Evolutionary conservation across 30 jellyfish, hydroid and myxozoan species (phyloP).

Genomic region (Calvadosia cruxmelitensis): DNA sequence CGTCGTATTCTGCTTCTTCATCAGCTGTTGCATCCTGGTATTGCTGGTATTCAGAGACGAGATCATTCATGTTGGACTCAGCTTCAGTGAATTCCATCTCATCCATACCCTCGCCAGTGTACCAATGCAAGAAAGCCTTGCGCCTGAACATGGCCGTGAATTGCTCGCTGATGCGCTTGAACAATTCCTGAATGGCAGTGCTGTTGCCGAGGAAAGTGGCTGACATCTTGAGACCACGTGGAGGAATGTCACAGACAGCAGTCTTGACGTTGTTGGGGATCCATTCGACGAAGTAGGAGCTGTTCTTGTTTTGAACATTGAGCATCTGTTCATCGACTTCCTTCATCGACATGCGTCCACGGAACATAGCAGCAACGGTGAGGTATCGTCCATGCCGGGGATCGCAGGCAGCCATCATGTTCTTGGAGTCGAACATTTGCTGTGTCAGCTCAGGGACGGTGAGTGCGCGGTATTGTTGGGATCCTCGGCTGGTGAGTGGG

Average conservation of each 20-base stretch:
- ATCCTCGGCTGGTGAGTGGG: conserved; percentile 97
- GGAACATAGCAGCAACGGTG: conserved; percentile 99
- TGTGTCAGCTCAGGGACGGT: conserved; percentile 98
- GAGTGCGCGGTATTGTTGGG: conserved; percentile 93
- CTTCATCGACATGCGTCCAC: conserved; percentile 98
- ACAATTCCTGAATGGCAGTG: conserved; percentile 97
- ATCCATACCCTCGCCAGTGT: conserved; percentile 99
- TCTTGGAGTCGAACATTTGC: conserved; percentile 95
- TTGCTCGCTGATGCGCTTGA: conserved; percentile 98
- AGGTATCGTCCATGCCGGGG: conserved; percentile 98
- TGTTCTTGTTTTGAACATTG: conserved; percentile 96
- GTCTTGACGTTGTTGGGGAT: conserved; percentile 99
- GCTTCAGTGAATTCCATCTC: conserved; percentile 99
- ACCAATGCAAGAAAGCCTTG: conserved; percentile 99
- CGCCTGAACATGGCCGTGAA: conserved; percentile 98
- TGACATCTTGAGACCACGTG: conserved; percentile 97
- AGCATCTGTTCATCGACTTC: conserved; percentile 99
- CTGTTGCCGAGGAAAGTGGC: conserved; percentile 98
- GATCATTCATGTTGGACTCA: conserved; percentile 96
- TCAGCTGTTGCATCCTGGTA: conserved; percentile 99
- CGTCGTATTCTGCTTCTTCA: conserved; percentile 96
- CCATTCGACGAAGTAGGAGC: conserved; percentile 99
- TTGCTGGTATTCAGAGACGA: conserved; percentile 96
- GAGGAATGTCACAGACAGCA: conserved; percentile 99
- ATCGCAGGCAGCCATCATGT: conserved; percentile 99